Percentiles rank a stretch among this genome's conserved stretches.
Evolutionary conservation across 2,113 vertebrate species (phyloP).

Genomic region (Otis tarda): DNA sequence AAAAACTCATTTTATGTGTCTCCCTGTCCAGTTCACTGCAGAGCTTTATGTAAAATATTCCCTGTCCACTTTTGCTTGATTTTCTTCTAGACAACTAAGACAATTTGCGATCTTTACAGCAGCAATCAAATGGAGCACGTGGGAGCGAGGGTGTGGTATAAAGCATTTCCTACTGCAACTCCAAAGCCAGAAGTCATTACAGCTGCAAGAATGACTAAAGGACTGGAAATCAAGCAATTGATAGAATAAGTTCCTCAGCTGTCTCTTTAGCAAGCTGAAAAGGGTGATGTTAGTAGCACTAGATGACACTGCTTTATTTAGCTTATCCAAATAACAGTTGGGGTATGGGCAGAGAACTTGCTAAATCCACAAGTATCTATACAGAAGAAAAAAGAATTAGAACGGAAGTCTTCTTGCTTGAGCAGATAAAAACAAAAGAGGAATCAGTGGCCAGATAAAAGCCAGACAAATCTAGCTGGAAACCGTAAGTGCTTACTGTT

Average conservation of each 20-base stretch:
- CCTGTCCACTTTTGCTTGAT: not conserved
- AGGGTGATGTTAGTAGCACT: not conserved
- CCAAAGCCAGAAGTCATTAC: not conserved
- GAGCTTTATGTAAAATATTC: not conserved
- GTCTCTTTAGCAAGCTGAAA: not conserved
- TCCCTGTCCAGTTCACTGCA: not conserved
- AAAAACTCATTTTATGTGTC: not conserved
- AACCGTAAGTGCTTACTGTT: not conserved
- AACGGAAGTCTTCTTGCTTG: not conserved
- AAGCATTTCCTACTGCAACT: not conserved
- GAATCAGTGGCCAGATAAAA: not conserved
- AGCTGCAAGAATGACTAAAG: not conserved
- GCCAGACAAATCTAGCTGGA: not conserved
- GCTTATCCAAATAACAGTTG: not conserved
- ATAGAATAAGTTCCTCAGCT: not conserved
- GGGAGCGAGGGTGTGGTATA: not conserved
- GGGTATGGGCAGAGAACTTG: not conserved
- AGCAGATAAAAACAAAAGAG: not conserved
- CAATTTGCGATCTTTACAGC: not conserved
- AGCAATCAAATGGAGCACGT: not conserved
- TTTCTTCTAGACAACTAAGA: not conserved
- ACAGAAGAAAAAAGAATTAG: not conserved
- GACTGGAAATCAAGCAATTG: not conserved
- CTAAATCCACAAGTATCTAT: not conserved
- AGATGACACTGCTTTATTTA: not conserved